These are phyloP conservation scores for Gavialis gangeticus DNA, from an alignment of 2,113 vertebrate species.

Conservation along the genomic window DNA sequence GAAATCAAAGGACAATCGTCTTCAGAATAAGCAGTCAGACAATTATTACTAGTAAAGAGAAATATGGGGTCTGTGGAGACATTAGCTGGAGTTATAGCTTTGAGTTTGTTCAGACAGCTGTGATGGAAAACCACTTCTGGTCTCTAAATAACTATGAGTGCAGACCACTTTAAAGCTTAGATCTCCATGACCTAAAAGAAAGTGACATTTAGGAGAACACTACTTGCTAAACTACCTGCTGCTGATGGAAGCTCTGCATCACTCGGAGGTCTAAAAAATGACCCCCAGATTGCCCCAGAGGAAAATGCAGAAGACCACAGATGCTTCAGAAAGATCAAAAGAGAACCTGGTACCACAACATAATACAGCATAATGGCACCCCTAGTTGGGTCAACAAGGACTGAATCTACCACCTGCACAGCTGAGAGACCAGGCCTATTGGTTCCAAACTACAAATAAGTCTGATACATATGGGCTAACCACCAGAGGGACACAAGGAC, in stretches of 20 bases:
- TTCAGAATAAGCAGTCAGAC: not conserved
- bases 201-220: not conserved
- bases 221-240: not conserved
- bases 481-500: not conserved
- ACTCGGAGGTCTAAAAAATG: not conserved
- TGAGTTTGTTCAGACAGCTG: not conserved
- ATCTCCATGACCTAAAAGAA: not conserved
- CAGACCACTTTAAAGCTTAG: not conserved
- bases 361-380: not conserved
- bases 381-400: not conserved
- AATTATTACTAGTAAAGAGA: not conserved
- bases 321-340: not conserved
- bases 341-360: not conserved
- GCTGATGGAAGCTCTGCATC: not conserved
- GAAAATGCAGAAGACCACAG: not conserved
- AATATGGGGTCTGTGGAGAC: not conserved
- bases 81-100: not conserved
- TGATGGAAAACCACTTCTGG: not conserved
- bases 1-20: not conserved
- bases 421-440: not conserved
- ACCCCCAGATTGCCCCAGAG: not conserved
- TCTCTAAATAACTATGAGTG: not conserved
- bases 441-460: not conserved
- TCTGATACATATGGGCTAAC: not conserved
- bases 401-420: not conserved